Percentiles rank a stretch among this genome's conserved stretches.
Conservation (phyloP, 1,140 invertebrate species). For the Drosophila novamexicana region DNA sequence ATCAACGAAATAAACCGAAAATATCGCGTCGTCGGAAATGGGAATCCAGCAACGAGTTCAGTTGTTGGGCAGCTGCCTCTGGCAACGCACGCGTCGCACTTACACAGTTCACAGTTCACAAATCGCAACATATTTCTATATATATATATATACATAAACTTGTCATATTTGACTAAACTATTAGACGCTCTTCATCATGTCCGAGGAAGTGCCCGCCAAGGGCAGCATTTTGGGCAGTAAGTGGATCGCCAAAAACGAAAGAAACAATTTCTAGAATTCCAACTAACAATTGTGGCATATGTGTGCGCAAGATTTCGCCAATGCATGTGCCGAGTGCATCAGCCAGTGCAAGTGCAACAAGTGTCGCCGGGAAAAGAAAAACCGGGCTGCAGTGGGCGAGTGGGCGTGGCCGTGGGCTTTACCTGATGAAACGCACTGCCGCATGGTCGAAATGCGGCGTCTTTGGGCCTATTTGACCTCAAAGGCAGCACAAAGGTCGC, state of each 20-base stretch:
- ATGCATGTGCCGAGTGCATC: conserved; percentile 60
- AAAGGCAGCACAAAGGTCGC: conserved; percentile 68
- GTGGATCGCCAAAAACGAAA: conserved; percentile 28
- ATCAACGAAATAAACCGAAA: conserved; percentile 25
- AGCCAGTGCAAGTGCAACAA: conserved; percentile 65
- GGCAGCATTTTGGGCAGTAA: conserved; percentile 83
- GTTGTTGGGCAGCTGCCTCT: conserved; percentile 67
- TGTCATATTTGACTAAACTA: conserved; percentile 7
- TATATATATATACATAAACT: conserved; percentile 3
- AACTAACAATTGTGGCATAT: background rate
- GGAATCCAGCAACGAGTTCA: conserved; percentile 64
- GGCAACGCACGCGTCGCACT: conserved; percentile 56
- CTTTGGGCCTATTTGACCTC: conserved; percentile 60
- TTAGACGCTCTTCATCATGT: conserved; percentile 47
- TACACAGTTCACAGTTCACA: conserved; percentile 4
- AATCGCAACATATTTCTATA: background rate
- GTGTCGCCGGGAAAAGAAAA: conserved; percentile 28
- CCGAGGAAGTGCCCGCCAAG: conserved; percentile 74
- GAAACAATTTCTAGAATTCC: background rate
- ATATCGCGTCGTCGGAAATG: conserved; percentile 44
- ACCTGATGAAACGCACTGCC: conserved; percentile 38
- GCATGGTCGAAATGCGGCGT: conserved; percentile 15
- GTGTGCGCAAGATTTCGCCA: conserved; percentile 38
- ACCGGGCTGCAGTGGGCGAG: background rate
- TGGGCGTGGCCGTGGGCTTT: background rate